phyloP scores from a whole-genome alignment of 2,888 invertebrate species.

The Elgonia sp. region DNA sequence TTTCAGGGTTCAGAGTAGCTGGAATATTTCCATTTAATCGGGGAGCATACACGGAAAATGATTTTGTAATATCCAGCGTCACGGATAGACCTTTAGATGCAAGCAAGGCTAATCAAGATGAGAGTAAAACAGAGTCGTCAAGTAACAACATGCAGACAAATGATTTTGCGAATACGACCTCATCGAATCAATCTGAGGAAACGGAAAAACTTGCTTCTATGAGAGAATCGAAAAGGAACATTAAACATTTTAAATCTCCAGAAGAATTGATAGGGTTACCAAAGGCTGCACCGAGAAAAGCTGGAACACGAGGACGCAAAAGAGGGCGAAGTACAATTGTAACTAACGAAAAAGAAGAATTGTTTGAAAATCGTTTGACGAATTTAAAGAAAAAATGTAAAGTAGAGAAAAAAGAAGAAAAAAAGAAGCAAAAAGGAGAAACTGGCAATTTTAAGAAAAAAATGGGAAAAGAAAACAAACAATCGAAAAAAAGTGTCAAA shows the following conservation, averaged over 20 bases:
- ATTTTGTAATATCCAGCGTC: conserved; percentile 12
- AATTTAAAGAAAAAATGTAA: not conserved
- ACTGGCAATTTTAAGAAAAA: no score
- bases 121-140: not conserved
- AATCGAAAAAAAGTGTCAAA: no score
- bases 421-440: no score
- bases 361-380: not conserved
- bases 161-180: not conserved
- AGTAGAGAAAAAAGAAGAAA: not conserved
- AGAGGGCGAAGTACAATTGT: conserved; percentile 13
- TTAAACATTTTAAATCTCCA: conserved; percentile 17
- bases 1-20: not conserved
- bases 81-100: conserved; percentile 7
- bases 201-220: not conserved
- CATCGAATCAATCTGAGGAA: not conserved
- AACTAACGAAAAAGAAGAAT: not conserved
- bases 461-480: no score
- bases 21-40: conserved; percentile 17
- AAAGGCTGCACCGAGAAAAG: conserved; percentile 10
- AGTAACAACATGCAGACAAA: not conserved
- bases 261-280: conserved; percentile 13
- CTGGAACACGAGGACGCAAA: conserved; percentile 14
- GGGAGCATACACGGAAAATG: not conserved
- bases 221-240: not conserved
- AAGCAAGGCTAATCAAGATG: not conserved